Evolutionary conservation across 2,113 vertebrate genomes (phyloP).

Genomic region (Aphyosemion australe): DNA sequence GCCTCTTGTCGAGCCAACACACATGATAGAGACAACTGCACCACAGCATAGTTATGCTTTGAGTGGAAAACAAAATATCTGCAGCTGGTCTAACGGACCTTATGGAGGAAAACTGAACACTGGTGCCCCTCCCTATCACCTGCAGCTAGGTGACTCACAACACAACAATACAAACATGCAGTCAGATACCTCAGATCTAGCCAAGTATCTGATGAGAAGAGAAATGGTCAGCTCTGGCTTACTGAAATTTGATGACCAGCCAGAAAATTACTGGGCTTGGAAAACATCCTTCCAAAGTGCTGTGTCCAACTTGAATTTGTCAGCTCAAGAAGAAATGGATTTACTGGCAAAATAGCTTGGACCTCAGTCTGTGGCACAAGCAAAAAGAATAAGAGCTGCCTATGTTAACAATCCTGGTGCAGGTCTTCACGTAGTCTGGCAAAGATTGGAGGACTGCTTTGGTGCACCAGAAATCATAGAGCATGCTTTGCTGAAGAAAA

Average conservation of each 20-base stretch:
- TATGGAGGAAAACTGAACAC: too few species aligned
- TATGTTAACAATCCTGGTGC: background rate
- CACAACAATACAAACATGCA: background rate
- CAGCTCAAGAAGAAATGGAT: too few species aligned
- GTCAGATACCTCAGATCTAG: background rate
- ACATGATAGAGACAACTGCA: too few species aligned
- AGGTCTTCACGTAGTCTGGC: constrained; percentile 7
- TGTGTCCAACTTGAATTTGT: background rate
- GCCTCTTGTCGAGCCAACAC: too few species aligned
- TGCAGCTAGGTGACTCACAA: background rate
- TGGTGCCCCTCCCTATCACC: too few species aligned
- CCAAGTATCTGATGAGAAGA: background rate
- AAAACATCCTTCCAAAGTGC: constrained; percentile 14
- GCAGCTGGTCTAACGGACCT: too few species aligned
- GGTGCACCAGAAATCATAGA: constrained; percentile 8
- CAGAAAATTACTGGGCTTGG: constrained; percentile 18
- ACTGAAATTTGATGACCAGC: constrained; percentile 10
- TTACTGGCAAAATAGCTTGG: too few species aligned
- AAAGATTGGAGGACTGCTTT: constrained; percentile 12
- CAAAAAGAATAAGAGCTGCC: too few species aligned
- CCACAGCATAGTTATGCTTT: too few species aligned
- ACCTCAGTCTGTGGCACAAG: too few species aligned
- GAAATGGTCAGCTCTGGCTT: constrained; percentile 4
- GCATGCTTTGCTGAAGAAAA: background rate
- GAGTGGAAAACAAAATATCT: too few species aligned